These are phyloP conservation scores for Gymnoscopelus microlampas DNA, from an alignment of 2,797 vertebrate species.

Conservation along the genomic window DNA sequence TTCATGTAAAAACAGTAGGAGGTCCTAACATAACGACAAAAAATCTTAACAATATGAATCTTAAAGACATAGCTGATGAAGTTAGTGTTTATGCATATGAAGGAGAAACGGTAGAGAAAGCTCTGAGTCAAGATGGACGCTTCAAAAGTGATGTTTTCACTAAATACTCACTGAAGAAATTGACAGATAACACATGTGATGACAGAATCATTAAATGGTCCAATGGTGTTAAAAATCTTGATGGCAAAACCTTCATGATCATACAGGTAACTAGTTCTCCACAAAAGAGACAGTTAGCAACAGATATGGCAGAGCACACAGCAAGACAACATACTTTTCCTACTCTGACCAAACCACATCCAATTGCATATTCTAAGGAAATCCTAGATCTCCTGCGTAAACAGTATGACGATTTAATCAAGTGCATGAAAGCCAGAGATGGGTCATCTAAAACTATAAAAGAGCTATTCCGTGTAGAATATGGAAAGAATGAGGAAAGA, in stretches of 20 bases:
- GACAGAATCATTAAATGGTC: too few species aligned
- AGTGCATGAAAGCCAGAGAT: conserved; percentile 26
- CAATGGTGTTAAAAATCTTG: not conserved
- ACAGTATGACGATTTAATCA: conserved; percentile 16
- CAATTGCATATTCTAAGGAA: conserved; percentile 24
- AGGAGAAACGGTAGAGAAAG: conserved; percentile 12
- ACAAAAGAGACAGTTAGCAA: not conserved
- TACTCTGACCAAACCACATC: accelerated
- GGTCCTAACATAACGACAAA: not conserved
- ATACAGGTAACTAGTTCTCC: not conserved
- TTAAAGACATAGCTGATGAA: not conserved
- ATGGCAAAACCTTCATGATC: conserved; percentile 13
- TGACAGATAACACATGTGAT: conserved; percentile 15
- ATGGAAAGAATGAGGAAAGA: conserved; percentile 44
- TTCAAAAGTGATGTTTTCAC: not conserved
- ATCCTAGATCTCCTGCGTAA: conserved; percentile 13
- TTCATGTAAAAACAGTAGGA: conserved; percentile 30
- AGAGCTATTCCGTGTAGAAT: conserved; percentile 31
- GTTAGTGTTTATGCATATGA: conserved; percentile 40
- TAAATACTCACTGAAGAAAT: too few species aligned
- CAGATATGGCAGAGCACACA: not conserved
- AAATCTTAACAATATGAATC: too few species aligned
- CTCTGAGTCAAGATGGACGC: conserved; percentile 41
- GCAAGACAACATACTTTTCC: not conserved
- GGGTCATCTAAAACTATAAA: not conserved